A percentile compares a stretch with the other conserved stretches of the same genome.
Evolutionary conservation across 2,888 invertebrate species (phyloP).

Genomic region (Parnassius smintheus): DNA sequence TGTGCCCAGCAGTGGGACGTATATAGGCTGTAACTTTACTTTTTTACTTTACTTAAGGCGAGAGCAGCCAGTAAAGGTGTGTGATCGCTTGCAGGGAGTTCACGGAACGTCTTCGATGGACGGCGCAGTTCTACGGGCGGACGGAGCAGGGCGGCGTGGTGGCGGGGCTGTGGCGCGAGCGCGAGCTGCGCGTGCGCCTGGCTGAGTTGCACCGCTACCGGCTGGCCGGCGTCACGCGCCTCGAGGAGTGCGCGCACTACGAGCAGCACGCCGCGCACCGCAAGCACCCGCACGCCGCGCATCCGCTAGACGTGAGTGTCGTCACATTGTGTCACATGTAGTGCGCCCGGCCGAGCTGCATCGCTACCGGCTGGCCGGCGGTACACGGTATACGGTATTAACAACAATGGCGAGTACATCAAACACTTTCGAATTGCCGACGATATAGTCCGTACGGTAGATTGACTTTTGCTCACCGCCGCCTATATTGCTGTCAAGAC

Average conservation of each 20-base stretch:
- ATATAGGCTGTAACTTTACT: no score
- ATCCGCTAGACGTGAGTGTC: conserved; percentile 78
- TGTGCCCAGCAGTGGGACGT: no score
- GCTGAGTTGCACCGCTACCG: conserved; percentile 91
- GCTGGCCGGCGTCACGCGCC: conserved; percentile 90
- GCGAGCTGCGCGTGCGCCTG: conserved; percentile 90
- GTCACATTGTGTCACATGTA: background rate
- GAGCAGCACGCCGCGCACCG: conserved; percentile 88
- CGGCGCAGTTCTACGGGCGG: conserved; percentile 93
- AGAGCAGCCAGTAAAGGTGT: background rate
- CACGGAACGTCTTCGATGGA: conserved; percentile 90
- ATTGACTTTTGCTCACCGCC: no score
- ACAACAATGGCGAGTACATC: no score
- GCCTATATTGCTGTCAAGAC: no score
- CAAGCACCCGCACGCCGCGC: conserved; percentile 74
- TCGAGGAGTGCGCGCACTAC: conserved; percentile 93
- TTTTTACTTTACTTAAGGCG: no score
- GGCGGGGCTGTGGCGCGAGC: conserved; percentile 89
- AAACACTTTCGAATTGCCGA: no score
- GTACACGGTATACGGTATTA: no score
- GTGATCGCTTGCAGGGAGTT: conserved; percentile 82
- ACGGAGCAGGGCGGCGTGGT: conserved; percentile 91
- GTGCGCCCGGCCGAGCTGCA: conserved; percentile 90
- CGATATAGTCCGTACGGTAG: no score
- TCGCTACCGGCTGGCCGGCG: conserved; percentile 91